These are phyloP conservation scores for Meloidogyne chitwoodi DNA, from an alignment of 1,140 invertebrate genomes.

Conservation along the genomic window DNA sequence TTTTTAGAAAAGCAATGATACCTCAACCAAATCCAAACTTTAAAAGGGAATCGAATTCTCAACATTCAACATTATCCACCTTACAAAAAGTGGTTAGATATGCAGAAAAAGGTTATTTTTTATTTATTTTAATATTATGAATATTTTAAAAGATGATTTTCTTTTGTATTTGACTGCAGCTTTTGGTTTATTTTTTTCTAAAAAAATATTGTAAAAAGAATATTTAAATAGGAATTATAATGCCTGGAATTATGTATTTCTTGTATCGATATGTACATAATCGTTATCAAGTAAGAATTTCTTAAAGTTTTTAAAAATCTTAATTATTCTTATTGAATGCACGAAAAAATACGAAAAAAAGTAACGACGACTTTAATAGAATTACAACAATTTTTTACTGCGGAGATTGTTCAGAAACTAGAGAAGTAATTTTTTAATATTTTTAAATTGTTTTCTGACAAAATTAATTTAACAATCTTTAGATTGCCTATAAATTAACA, in stretches of 20 bases:
- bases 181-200: constrained; percentile 13
- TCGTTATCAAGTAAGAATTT: neutral
- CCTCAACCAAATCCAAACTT: constrained; percentile 4
- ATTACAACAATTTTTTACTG: constrained; percentile 18
- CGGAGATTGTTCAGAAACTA: neutral
- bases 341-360: constrained; percentile 2
- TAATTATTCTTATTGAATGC: constrained; percentile 1
- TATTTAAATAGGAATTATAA: constrained; percentile 21
- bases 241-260: constrained; percentile 38
- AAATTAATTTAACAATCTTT: constrained; percentile 7
- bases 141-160: constrained; percentile 22
- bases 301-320: neutral
- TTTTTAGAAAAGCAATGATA: neutral
- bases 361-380: neutral
- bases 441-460: neutral
- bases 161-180: constrained; percentile 28
- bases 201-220: neutral
- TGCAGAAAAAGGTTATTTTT: constrained; percentile 22
- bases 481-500: constrained; percentile 27
- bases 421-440: constrained; percentile 1
- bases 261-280: constrained; percentile 28
- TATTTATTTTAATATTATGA: neutral
- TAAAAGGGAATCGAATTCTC: neutral
- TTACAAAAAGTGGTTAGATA: constrained; percentile 31
- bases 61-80: constrained; percentile 3